Base-by-base conservation (phyloP, 2,797 vertebrate genomes). In the Apogon hyalosoma region DNA sequence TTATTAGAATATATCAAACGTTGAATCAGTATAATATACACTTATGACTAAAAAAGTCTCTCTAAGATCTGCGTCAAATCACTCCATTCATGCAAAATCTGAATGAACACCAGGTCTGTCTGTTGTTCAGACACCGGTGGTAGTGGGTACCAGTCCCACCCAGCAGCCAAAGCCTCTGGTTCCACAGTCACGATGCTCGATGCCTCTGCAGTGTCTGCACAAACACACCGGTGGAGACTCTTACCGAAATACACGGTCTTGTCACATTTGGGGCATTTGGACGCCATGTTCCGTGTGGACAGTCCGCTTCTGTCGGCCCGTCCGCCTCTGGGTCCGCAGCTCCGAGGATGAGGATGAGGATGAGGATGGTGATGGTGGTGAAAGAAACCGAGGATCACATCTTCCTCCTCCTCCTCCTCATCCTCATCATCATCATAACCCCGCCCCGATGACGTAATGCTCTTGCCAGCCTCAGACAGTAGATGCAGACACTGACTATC, bases 161-260 rank as follows among this genome's bases (percentile, higher is more conserved):
- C 31, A 13, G 8, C 52, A 43, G 14, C 6, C 18, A 8, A 13
- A 39, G 19, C 33, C 50, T 49, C 33, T 11, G 39, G 10, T 4
- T 11, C 18, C 4, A 24, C 21, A 13, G 8, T 10, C 5, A 21
- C 57, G 36, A 40, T 28, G 19, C 15, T 9, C 51, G 12, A 19
- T 15, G 15, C 13, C n/a, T 65, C 43, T 57, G 52, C 31, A 8
- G 43, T 46, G 43, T 31, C 13, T 14, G 28, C 58, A 14, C 11
- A 42, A 6, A 14, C 28, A 6, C 31, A 50, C 18, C 31, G 3
- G 7, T 33, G 31, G 31, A 14, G 0, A 4, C 63, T 87, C 92
- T 91, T 53, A 93, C 92, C 92, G 79, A 93, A 93, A 87, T 92
- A 93, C 46, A 93, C 92, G 16, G 92, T 92, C 83, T 92, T 93